Base-by-base conservation (phyloP, 2,888 invertebrate genomes). In the Pterostichus niger region DNA sequence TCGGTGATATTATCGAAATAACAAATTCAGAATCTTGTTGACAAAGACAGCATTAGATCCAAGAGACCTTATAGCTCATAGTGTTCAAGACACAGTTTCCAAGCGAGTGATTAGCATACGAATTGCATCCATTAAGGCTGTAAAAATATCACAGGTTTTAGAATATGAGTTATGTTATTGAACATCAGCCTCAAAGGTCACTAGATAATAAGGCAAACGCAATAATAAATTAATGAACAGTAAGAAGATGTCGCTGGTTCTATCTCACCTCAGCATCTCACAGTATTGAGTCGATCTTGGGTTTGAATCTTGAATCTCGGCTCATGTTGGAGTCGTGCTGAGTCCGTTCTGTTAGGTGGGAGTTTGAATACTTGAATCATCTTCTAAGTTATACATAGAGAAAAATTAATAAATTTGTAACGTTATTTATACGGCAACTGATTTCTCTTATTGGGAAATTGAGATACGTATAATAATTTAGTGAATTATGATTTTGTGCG, bases 121-220 rank as follows among this genome's bases (percentile, higher is more conserved):
- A 86, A 86, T 86, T 49, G 85, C 84, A 85, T 79, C 84, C 84
- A 86, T 86, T 86, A 85, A 84, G 85, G 83, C 84, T 84, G 85
- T 85, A 85, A 86, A 86, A 85, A 85, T 85, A 82, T 84, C 85
- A 84, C 84, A 84, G 84, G 84, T 85, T 86, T 85, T 78, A 61
- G 78, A 78, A 78, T 79, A 80, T 80, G 80, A 77, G 40, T 77
- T 77, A 77, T 77, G 77, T 77, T 77, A 77, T 77, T 77, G 56
- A 77, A 77, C 40, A 75, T 52, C 64, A 33, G 64, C 33, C 13
- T 17, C 49, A 75, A 75, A 75, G 75, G 75, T 75, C 75, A 33
- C 13, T 75, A 35, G 75, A 82, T 82, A 82, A 82, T 82, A 82
- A 73, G 75, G 44, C 61, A 61, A 82, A 82, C 75, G 82, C 75